phyloP scores from a whole-genome alignment of 2,888 invertebrate genomes.

The Patella caerulea region DNA sequence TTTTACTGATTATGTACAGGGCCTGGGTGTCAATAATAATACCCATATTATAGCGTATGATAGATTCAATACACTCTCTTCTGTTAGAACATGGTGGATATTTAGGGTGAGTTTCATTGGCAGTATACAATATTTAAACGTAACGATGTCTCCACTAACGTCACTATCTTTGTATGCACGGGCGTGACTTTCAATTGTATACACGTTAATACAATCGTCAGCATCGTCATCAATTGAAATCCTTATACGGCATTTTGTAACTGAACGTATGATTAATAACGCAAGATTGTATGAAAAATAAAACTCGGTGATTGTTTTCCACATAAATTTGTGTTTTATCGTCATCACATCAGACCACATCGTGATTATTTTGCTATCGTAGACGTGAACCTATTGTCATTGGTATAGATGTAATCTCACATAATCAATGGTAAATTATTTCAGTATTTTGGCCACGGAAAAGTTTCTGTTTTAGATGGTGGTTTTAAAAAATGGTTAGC shows the following conservation, averaged over 20 bases:
- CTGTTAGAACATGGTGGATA: constrained; percentile 56
- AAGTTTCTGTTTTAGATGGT: constrained; percentile 57
- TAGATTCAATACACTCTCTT: constrained; percentile 44
- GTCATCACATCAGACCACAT: too few relatives aligned
- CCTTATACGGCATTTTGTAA: too few relatives aligned
- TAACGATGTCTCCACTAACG: too few relatives aligned
- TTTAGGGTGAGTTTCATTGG: constrained; percentile 48
- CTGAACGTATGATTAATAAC: too few relatives aligned
- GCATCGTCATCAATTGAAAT: too few relatives aligned
- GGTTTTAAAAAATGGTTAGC: constrained; percentile 53
- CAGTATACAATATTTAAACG: background rate
- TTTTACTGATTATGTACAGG: constrained; percentile 52
- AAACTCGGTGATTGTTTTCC: too few relatives aligned
- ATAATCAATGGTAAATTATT: constrained; percentile 14
- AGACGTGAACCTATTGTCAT: background rate
- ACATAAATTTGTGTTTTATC: too few relatives aligned
- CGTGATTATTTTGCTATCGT: too few relatives aligned
- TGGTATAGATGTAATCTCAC: background rate
- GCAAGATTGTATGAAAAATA: too few relatives aligned
- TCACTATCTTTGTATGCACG: too few relatives aligned
- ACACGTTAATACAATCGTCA: too few relatives aligned
- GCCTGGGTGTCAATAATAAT: constrained; percentile 45
- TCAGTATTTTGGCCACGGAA: constrained; percentile 55
- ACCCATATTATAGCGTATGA: constrained; percentile 59
- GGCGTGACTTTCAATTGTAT: too few relatives aligned